These are phyloP conservation scores for Rhagonycha fulva DNA, from an alignment of 2,888 invertebrate species.

Conservation along the genomic window DNA sequence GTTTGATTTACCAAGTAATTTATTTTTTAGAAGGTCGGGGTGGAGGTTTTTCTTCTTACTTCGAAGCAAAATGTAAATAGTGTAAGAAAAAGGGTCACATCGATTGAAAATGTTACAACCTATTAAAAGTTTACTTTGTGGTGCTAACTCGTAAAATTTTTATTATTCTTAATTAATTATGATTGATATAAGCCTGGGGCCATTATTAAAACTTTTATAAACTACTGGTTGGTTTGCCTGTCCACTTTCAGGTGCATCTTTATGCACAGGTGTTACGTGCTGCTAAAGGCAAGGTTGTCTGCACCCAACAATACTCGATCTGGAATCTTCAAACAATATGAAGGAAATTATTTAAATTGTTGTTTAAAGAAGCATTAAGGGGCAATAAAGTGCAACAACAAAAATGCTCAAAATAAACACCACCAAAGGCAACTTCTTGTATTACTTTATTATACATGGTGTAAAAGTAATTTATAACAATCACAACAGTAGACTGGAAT, in stretches of 20 bases:
- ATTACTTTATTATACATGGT: neutral
- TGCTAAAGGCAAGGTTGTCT: slow-evolving; percentile 39
- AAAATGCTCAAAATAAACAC: neutral
- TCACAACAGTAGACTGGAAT: neutral
- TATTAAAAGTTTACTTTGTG: neutral
- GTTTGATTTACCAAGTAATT: neutral
- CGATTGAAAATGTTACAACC: neutral
- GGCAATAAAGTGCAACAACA: neutral
- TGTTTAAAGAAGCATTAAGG: neutral
- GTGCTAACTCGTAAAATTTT: neutral
- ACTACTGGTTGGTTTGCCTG: neutral
- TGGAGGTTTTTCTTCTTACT: neutral
- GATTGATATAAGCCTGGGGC: slow-evolving; percentile 16
- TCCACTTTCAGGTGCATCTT: slow-evolving; percentile 11
- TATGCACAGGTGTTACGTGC: slow-evolving; percentile 36
- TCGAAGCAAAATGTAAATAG: neutral
- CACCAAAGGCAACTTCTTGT: neutral
- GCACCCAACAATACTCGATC: slow-evolving; percentile 6
- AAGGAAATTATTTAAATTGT: neutral
- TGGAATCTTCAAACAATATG: neutral
- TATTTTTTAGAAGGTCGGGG: neutral
- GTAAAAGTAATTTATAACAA: neutral
- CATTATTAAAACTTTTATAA: slow-evolving; percentile 5
- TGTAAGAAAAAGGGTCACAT: neutral
- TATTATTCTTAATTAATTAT: neutral